Base-by-base conservation (phyloP, 2,113 vertebrate species). In the Nibea coibor region DNA sequence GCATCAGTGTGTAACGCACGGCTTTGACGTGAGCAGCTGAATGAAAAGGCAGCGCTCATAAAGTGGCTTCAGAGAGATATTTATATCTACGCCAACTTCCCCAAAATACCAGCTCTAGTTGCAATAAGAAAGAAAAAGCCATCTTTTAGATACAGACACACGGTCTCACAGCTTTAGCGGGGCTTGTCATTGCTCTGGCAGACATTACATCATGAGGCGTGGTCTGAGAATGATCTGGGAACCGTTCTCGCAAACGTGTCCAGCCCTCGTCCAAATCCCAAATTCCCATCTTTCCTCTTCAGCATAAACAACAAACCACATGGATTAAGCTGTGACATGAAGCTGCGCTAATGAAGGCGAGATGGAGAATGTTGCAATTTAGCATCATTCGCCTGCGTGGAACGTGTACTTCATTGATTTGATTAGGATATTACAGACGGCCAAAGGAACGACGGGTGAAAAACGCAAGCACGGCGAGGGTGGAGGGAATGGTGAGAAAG, bases 151-250 rank as follows among this genome's bases (percentile, higher is more conserved):
- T 70, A 56, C 63, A 76, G 66, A 51, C 59, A 58, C 43, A 16
- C 22, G 3, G 28, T 57, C 66, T 75, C 56, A 48, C 70, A 56
- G 82, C 62, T 59, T 84, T 42, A 78, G 75, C 65, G 22, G 56
- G 35, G 48, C 50, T 54, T 39, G 69, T 69, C 58, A 39, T 72
- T 31, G 39, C 31, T 69, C 35, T 57, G 68, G 74, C 59, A 86
- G 86, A 90, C 85, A 75, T 91, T 86, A 86, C 89, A 87, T 90
- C 88, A 88, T 45, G 56, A 87, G 86, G 80, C 63, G 59, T 77
- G 84, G 86, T 74, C 57, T 84, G 68, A 75, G 73, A 82, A 68
- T 3, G 58, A 89, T 47, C 80, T 71, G 72, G 65, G 75, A 88
- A 74, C 24, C 10, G 14, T 66, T 83, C 88, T 81, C 76, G 79